phyloP scores from a whole-genome alignment of 2,797 vertebrate species.

The Artibeus lituratus region DNA sequence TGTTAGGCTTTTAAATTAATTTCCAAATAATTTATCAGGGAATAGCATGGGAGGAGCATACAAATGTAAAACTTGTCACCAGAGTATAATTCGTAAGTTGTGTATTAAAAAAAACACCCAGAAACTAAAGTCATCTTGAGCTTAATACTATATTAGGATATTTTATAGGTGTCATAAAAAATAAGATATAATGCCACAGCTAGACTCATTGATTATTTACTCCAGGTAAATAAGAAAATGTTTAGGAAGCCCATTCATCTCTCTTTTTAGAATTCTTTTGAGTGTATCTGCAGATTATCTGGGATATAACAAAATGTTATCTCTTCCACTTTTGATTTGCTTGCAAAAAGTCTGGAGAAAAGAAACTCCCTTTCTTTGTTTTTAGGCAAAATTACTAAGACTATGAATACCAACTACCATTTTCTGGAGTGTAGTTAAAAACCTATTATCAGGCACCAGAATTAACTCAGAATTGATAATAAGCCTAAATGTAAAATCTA shows the following conservation, averaged over 20 bases:
- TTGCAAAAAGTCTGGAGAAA: background rate
- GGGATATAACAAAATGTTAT: background rate
- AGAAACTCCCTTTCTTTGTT: background rate
- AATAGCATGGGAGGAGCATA: background rate
- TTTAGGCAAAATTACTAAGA: background rate
- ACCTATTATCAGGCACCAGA: background rate
- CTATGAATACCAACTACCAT: background rate
- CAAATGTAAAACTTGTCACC: conserved; percentile 29
- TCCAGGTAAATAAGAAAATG: conserved; percentile 36
- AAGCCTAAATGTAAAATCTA: background rate
- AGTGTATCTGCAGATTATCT: conserved; percentile 17
- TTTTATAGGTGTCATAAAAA: conserved; percentile 51
- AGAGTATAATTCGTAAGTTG: background rate
- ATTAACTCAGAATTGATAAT: background rate
- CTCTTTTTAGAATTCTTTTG: conserved; percentile 35
- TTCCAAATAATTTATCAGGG: conserved; percentile 3
- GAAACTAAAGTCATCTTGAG: conserved; percentile 11
- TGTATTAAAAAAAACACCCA: conserved; percentile 1
- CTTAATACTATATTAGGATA: background rate
- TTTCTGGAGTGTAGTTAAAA: background rate
- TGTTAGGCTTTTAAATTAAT: conserved; percentile 46
- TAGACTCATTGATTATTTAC: conserved; percentile 33
- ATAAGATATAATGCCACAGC: background rate
- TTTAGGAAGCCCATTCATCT: conserved; percentile 20
- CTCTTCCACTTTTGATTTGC: conserved; percentile 26